A percentile compares a stretch with the other conserved stretches of the same genome.
Conservation (phyloP, 2,113 vertebrate genomes). For the Malaclemys terrapin region DNA sequence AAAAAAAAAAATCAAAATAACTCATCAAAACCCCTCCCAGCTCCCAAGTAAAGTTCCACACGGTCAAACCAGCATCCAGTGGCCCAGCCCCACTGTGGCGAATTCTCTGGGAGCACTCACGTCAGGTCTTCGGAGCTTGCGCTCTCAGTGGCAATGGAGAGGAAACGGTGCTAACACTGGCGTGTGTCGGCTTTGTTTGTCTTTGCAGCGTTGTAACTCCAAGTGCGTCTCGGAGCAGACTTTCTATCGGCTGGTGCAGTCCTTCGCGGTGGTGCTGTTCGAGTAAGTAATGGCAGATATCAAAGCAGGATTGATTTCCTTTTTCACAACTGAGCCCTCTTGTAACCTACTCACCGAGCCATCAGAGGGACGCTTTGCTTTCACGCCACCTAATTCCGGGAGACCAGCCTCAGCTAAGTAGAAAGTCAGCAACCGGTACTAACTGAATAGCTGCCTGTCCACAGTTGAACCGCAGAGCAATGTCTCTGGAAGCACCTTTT, state of each 20-base stretch:
- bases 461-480: neutral
- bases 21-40: neutral
- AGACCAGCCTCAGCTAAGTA: neutral
- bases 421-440: neutral
- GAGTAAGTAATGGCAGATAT: slow-evolving; percentile 85
- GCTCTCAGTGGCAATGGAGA: neutral
- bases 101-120: neutral
- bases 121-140: neutral
- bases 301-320: neutral
- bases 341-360: neutral
- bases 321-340: neutral
- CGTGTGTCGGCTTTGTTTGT: neutral
- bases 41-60: neutral
- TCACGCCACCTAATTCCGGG: neutral
- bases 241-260: slow-evolving; percentile 98
- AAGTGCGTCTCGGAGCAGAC: slow-evolving; percentile 95
- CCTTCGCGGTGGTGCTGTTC: slow-evolving; percentile 95
- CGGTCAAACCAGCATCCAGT: neutral
- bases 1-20: neutral
- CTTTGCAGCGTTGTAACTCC: slow-evolving; percentile 93
- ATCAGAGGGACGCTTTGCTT: neutral
- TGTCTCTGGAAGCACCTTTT: neutral
- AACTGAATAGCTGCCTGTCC: neutral
- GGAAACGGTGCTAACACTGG: accelerated
- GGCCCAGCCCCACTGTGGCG: neutral